These are phyloP conservation scores for Arctocebus calabarensis DNA, from an alignment of 2,797 vertebrate genomes.

Conservation along the genomic window DNA sequence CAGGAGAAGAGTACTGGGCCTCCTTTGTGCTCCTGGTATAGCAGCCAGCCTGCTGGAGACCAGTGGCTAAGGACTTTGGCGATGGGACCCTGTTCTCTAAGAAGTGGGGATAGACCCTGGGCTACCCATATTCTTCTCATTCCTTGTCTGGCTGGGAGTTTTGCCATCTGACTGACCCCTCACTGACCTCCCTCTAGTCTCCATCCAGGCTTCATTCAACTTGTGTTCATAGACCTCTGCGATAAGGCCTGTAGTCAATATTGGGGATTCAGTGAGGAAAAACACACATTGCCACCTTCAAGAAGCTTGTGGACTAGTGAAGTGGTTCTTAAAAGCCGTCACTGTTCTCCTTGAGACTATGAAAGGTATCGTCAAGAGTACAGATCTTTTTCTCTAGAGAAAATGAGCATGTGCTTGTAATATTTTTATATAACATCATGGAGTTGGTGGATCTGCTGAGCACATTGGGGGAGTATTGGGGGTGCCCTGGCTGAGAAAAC, in stretches of 20 bases:
- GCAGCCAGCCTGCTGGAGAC: not conserved
- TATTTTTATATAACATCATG: not conserved
- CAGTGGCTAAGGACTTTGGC: not conserved
- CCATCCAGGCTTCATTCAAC: not conserved
- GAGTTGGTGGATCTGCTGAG: not conserved
- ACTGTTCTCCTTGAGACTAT: not conserved
- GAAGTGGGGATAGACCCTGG: not conserved
- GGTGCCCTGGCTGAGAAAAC: not conserved
- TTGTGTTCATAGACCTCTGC: not conserved
- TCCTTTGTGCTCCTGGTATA: not conserved
- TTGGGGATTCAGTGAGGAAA: not conserved
- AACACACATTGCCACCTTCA: not conserved
- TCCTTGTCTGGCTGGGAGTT: not conserved
- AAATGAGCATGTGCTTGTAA: not conserved
- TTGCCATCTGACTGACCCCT: not conserved
- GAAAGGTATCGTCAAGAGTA: not conserved
- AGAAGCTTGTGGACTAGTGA: not conserved
- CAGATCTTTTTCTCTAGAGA: not conserved
- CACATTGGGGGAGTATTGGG: no score
- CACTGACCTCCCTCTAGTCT: accelerated
- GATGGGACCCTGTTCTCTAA: not conserved
- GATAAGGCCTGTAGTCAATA: not conserved
- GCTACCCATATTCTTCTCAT: not conserved
- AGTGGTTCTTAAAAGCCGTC: not conserved
- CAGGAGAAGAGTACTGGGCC: not conserved